Base-by-base conservation (phyloP, 2,888 invertebrate genomes). In the Lasioglossum vierecki region DNA sequence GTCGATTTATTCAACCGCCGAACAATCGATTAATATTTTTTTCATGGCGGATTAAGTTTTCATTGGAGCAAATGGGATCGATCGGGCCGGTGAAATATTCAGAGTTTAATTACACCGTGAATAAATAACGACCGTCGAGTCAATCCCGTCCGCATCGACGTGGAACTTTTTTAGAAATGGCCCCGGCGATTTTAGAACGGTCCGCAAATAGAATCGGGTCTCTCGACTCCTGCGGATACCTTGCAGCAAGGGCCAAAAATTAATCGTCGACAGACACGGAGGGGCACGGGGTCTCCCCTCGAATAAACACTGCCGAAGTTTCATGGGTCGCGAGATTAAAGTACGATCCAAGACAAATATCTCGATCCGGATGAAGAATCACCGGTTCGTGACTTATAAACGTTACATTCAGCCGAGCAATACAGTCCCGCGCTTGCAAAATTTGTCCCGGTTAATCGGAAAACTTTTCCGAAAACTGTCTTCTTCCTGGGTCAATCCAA, bases 301-400 rank as follows among this genome's bases (percentile, higher is more conserved):
- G 49, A 35, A 80, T 41, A 68, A 68, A 80, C 44, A 60, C 6
- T 44, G 66, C 18, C 53, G 22, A 46, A 71, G 60, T 77, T 49
- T 49, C 77, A 22, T 46, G 11, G 73, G 57, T 82, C 79, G 74
- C 13, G 15, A 46, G 80, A 79, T 79, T 75, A 79, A 82, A 44
- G 35, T 70, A 46, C 82, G 39, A 57, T 79, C 74, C n/a, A 82
- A 71, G 60, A 71, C 44, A 82, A 79, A 82, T 71, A 82, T 80
- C 75, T 70, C 46, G 26, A 22, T n/a, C 15, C 22, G 68, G n/a
- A 57, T 53, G 41, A 76, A 60, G 76, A 57, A 44, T 35, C 44
- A 35, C 63, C 53, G 53, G 53, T 63, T 63, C 63, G 63, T 63
- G 63, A 63, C 63, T 63, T 30, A 30, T 26, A 13, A 63, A 63